Evolutionary conservation across 2,888 invertebrate genomes (phyloP).

Genomic region (Ophraella communa): DNA sequence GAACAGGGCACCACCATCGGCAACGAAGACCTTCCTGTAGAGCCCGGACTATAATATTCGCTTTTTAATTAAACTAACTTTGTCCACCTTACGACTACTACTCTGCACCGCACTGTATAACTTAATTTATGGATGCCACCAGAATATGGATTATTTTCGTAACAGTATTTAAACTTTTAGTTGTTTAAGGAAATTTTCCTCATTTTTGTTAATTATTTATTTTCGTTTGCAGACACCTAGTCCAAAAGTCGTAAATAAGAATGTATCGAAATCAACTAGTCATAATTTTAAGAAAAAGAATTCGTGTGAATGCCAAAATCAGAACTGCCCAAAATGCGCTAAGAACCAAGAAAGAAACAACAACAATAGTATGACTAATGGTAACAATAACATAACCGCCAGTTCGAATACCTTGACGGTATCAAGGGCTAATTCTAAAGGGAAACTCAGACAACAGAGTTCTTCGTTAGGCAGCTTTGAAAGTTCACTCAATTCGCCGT

Average conservation of each 20-base stretch:
- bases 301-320: conserved; percentile 47
- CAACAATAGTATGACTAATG: conserved; percentile 54
- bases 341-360: conserved; percentile 52
- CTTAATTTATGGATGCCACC: no score
- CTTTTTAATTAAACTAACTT: no score
- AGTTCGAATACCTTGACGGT: conserved; percentile 52
- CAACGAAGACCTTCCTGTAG: no score
- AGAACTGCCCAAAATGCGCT: conserved; percentile 53
- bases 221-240: conserved; percentile 38
- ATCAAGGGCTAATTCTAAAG: conserved; percentile 47
- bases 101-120: no score
- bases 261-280: conserved; percentile 55
- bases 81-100: no score
- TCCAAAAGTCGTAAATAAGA: conserved; percentile 44
- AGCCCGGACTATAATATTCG: no score
- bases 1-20: no score
- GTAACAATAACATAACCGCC: conserved; percentile 48
- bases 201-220: no score
- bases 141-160: no score
- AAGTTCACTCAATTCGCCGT: conserved; percentile 63
- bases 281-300: conserved; percentile 47
- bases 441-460: conserved; percentile 57
- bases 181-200: no score
- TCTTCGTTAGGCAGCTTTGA: conserved; percentile 61
- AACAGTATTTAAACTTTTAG: no score